Conservation (phyloP, 2,797 vertebrate genomes). For the Artibeus jamaicensis region DNA sequence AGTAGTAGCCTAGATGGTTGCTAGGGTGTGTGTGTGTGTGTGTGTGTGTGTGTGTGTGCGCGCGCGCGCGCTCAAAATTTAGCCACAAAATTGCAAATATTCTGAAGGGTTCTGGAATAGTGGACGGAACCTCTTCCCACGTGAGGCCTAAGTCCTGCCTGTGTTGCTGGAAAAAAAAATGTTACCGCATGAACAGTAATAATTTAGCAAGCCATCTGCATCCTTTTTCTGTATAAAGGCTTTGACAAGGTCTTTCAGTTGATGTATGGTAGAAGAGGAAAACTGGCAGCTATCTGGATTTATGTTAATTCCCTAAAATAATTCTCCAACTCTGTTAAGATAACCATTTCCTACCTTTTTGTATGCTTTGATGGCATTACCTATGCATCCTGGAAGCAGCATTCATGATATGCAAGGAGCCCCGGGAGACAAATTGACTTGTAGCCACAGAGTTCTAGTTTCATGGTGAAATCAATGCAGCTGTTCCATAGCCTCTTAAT, state of each 20-base stretch:
- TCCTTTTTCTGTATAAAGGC: constrained; percentile 49
- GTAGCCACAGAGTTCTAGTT: constrained; percentile 56
- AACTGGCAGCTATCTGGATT: constrained; percentile 65
- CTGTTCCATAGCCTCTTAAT: constrained; percentile 61
- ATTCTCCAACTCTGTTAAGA: constrained; percentile 46
- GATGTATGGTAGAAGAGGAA: constrained; percentile 57
- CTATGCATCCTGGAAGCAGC: not conserved
- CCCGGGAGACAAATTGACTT: constrained; percentile 26
- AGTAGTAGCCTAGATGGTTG: constrained; percentile 19
- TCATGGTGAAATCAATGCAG: constrained; percentile 69
- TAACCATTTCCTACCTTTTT: not conserved
- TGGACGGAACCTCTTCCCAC: constrained; percentile 27
- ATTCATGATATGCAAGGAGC: constrained; percentile 39
- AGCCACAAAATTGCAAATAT: constrained; percentile 51
- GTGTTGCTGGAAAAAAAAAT: constrained; percentile 28
- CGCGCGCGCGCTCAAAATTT: not conserved
- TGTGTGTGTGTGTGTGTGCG: not conserved
- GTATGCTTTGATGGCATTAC: constrained; percentile 14
- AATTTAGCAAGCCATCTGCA: constrained; percentile 68
- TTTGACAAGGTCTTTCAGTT: constrained; percentile 54
- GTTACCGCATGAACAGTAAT: constrained; percentile 55
- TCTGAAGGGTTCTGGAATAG: constrained; percentile 58
- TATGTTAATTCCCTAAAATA: constrained; percentile 66
- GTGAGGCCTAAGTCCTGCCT: not conserved
- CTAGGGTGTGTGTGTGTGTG: constrained; percentile 15